Evolutionary conservation across 2,888 invertebrate genomes (phyloP), one percentile per base, ranked within the genome.

Genomic region (Alloplasta piceator): DNA sequence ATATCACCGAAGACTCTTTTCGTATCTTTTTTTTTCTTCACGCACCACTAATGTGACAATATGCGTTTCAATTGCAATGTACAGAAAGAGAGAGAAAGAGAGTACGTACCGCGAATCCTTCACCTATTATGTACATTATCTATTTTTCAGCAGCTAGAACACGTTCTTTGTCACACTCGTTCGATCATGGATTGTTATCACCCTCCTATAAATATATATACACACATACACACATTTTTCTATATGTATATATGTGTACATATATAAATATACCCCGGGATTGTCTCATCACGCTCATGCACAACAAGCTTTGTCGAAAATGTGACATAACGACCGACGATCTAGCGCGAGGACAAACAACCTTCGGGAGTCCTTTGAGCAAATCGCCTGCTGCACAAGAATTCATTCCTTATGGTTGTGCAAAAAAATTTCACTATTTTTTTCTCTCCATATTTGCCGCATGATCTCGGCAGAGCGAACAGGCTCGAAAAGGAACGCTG

Each of bases 381-480:
- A 26, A 26, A 26, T 26, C 26, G 26, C 3, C 14, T 38, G 41
- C 80, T 86, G 86, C 84, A 82, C 83, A 78, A 83, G 76, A 85
- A 84, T 84, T 82, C 64, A 82, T 83, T 83, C 73, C 60, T 85
- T 41, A 58, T 63, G 41, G 39, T 82, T 61, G 78, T 58, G 80
- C 77, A 63, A 73, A 36, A 41, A 73, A 67, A 50, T 14, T 56
- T 16, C 26, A 26, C 26, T 26, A 26, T 26, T 64, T 61, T 12
- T 50, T 75, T 50, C 16, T n/a, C 36, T 2, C 38, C 38, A 6
- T n/a, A n/a, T n/a, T 7, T 71, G 10, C 43, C 1, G 6, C 10
- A 0, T 4, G 60, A 16, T 2, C 10, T n/a, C 4, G 16, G 36
- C 41, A 52, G 7, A 56, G 41, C 41, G 61, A 50, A 14, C 39